A percentile compares a stretch with the other conserved stretches of the same genome.
Conservation (phyloP, 1,140 invertebrate genomes). For the Heliconius hewitsoni region DNA sequence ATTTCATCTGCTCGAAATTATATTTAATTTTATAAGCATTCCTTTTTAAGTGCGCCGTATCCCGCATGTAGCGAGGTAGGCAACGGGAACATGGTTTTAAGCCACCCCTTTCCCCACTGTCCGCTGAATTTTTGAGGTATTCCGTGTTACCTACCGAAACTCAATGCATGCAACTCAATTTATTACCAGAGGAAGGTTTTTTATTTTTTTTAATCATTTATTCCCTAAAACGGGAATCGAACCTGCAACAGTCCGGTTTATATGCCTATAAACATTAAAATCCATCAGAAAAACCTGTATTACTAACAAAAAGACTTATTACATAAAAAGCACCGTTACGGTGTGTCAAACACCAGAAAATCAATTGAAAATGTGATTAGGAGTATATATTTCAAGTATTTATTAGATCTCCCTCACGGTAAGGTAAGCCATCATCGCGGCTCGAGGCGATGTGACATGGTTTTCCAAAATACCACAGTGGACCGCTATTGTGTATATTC, state of each 20-base stretch:
- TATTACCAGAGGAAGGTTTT: no score
- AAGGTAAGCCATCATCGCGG: conserved; percentile 29
- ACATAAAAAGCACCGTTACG: neutral
- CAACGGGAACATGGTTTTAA: no score
- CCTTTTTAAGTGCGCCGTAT: no score
- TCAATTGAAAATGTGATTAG: conserved; percentile 34
- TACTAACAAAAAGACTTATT: no score
- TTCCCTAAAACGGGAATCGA: neutral
- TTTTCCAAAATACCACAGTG: conserved; percentile 44
- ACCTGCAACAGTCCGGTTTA: neutral
- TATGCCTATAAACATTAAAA: no score
- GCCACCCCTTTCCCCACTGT: no score
- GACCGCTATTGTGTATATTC: conserved; percentile 38
- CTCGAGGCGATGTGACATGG: conserved; percentile 42
- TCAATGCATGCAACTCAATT: fast-evolving
- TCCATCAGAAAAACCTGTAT: no score
- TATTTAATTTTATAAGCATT: no score
- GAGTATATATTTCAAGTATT: conserved; percentile 25
- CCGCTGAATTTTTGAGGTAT: no score
- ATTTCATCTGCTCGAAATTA: no score
- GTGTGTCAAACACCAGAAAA: neutral
- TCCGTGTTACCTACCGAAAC: no score
- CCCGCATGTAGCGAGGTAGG: no score
- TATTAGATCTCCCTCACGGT: conserved; percentile 40
- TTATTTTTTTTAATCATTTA: neutral